Base-by-base conservation (phyloP, 1,140 invertebrate genomes). In the Cardiocondyla obscurior region DNA sequence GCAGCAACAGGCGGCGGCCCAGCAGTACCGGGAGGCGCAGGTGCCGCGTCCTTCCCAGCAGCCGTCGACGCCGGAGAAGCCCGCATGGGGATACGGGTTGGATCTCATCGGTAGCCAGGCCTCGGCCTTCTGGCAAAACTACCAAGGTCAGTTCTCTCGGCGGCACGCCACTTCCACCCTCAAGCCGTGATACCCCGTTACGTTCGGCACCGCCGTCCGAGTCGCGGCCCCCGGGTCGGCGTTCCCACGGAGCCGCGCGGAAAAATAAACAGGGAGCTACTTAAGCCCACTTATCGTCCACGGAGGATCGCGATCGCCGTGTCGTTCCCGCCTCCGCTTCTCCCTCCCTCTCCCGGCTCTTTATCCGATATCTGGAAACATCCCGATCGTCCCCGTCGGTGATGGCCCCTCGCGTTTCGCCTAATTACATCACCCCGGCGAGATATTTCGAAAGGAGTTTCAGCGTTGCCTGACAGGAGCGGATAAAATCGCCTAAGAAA, bases 101-200 rank as follows among this genome's bases (percentile, higher is more conserved):
- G 96, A 96, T 84, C 95, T 96, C 90, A 95, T 97, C 88, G 96
- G 97, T 94, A 96, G 95, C 87, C 96, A 96, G 73, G 96, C 96
- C 2, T 97, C 97, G 25, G 96, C 96, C 42, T 98, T 98, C 93
- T 98, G 97, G 97, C 97, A 97, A 93, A 98, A 97, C 92, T 97
- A 98, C 94, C 97, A 97, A 92, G 97, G 97, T 98, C 90, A 95
- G 95, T 93, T 62, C 73, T 51, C 30, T 33, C 60, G 53, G 39
- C 62, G 44, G 33, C 74, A 67, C 60, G 74, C 60, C 30, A 77
- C 30, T 65, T 77, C 60, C 60, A 30, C 44, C 44, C 60, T 57
- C n/a, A n/a, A n/a, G n/a, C n/a, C 60, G 30, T 77, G 42, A 25
- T 64, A 51, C 22, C 10, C 67, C n/a, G 30, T 62, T 62, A 19